Evolutionary conservation across 92 coral and sea anemone species (phyloP).

Genomic region (Muricea muricata): DNA sequence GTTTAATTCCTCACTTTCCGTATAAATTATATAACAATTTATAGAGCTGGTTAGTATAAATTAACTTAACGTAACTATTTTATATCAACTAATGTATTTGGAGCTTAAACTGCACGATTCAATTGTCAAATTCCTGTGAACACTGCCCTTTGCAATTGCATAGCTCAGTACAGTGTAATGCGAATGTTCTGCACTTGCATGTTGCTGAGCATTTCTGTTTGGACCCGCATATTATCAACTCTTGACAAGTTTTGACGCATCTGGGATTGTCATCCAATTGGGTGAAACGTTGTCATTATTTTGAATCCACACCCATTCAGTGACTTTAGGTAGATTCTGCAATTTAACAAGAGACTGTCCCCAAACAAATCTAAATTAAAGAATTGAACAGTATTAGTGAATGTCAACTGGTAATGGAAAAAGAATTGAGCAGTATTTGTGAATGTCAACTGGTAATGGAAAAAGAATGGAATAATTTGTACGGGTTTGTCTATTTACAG

Average conservation of each 20-base stretch:
- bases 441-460: neutral
- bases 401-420: neutral
- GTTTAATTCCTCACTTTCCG: no score
- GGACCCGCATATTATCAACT: neutral
- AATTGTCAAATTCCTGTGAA: neutral
- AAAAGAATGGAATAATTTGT: neutral
- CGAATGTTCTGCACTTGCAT: slow-evolving; percentile 1
- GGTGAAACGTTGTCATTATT: neutral
- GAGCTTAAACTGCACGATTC: neutral
- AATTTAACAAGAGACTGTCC: neutral
- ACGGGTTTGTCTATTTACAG: no score
- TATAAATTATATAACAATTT: no score
- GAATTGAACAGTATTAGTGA: no score
- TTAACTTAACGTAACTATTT: neutral
- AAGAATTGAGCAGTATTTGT: neutral
- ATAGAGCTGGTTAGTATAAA: neutral
- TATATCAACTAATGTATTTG: neutral
- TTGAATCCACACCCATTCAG: neutral
- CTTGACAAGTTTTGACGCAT: slow-evolving; percentile 20
- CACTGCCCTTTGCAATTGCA: slow-evolving; percentile 24
- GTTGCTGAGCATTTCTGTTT: neutral
- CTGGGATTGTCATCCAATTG: slow-evolving; percentile 11
- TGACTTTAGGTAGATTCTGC: neutral
- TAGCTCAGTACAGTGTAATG: slow-evolving; percentile 8
- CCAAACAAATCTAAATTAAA: slow-evolving; percentile 16